Percentiles rank a stretch among this genome's conserved stretches.
These are phyloP conservation scores for Melanotaenia nigrans DNA, from an alignment of 2,797 vertebrate genomes.

Conservation along the genomic window DNA sequence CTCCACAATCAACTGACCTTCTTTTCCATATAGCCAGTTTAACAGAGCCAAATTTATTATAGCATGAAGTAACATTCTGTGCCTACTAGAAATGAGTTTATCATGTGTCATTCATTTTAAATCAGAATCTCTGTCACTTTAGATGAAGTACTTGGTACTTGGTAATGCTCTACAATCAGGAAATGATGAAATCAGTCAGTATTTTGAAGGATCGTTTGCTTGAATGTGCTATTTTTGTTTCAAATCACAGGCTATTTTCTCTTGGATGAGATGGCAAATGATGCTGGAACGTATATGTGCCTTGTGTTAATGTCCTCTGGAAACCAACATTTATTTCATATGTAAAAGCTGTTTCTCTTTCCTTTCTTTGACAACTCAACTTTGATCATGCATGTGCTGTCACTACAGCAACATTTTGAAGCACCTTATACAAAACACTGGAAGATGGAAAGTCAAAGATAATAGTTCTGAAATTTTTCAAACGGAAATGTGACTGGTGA, in stretches of 20 bases:
- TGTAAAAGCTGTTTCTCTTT: slow-evolving; percentile 2
- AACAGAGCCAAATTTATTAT: slow-evolving; percentile 1
- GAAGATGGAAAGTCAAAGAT: not conserved
- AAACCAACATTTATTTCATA: not conserved
- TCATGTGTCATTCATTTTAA: slow-evolving; percentile 51
- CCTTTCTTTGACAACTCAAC: not conserved
- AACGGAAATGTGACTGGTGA: slow-evolving; percentile 6
- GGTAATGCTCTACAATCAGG: slow-evolving; percentile 61
- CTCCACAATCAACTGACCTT: slow-evolving; percentile 2
- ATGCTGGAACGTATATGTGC: not conserved
- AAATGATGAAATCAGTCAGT: slow-evolving; percentile 60
- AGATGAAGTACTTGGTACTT: slow-evolving; percentile 43
- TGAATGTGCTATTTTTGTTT: slow-evolving; percentile 29
- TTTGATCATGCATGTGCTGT: not conserved
- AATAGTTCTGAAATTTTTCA: not conserved
- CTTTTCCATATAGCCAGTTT: slow-evolving; percentile 2
- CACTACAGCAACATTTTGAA: not conserved
- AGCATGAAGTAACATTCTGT: slow-evolving; percentile 17
- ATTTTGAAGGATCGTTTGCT: slow-evolving; percentile 53
- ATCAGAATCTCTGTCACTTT: slow-evolving; percentile 57
- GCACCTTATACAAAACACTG: not conserved
- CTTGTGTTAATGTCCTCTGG: not conserved
- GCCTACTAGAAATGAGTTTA: slow-evolving; percentile 46
- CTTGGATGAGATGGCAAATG: slow-evolving; percentile 3
- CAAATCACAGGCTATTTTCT: slow-evolving; percentile 15